Evolutionary conservation across 2,113 vertebrate species (phyloP).

Genomic region (mouse (Mus musculus)): GRCm39 chr17:3869001-3869500

Average conservation of each 20-base stretch:
- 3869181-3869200: conserved; percentile 3
- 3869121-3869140: conserved; percentile 26
- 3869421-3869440: background rate
- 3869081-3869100: background rate
- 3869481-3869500: background rate
- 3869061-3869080: background rate
- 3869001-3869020: background rate
- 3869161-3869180: background rate
- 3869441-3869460: conserved; percentile 9
- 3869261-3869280: background rate
- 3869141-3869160: conserved; percentile 44
- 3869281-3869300: background rate
- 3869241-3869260: background rate
- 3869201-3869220: background rate
- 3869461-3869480: background rate
- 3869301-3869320: conserved; percentile 6
- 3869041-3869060: background rate
- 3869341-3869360: conserved; percentile 12
- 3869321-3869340: background rate
- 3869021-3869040: conserved; percentile 31
- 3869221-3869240: background rate
- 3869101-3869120: background rate
- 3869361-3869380: conserved; percentile 26
- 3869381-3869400: background rate
- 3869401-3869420: conserved; percentile 47